Conservation (phyloP, 2,888 invertebrate genomes). For the Synanthedon vespiformis region DNA sequence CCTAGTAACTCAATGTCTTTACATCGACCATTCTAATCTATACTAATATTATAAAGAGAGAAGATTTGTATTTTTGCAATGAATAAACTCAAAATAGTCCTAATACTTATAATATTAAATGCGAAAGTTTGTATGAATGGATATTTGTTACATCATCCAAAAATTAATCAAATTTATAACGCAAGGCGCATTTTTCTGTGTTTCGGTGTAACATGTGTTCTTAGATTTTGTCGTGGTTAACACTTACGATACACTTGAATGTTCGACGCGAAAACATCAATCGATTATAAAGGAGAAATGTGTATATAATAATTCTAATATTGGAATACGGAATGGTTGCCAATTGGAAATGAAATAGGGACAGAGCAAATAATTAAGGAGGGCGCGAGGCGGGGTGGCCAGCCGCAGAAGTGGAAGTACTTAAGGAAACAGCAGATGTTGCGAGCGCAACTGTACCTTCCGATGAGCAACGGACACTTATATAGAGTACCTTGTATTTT, state of each 20-base stretch:
- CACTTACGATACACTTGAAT: too few relatives aligned
- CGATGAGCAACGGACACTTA: constrained; percentile 12
- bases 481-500: constrained; percentile 14
- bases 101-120: background rate
- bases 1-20: too few relatives aligned
- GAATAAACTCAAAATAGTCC: too few relatives aligned
- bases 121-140: background rate
- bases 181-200: too few relatives aligned
- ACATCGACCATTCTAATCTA: too few relatives aligned
- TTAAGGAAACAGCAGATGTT: constrained; percentile 45
- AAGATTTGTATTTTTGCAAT: too few relatives aligned
- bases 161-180: too few relatives aligned
- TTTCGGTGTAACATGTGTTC: too few relatives aligned
- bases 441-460: constrained; percentile 24
- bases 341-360: constrained; percentile 25
- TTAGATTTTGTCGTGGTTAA: too few relatives aligned
- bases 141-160: background rate
- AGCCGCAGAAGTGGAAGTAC: constrained; percentile 35
- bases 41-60: too few relatives aligned
- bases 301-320: background rate
- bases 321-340: constrained; percentile 15
- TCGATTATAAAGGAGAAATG: background rate
- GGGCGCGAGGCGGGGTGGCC: constrained; percentile 12
- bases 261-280: too few relatives aligned
- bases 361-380: constrained; percentile 39